Evolutionary conservation across 2,797 vertebrate genomes (phyloP), one percentile per base, ranked within the genome.

Genomic region (Philypnodon macrostomus): DNA sequence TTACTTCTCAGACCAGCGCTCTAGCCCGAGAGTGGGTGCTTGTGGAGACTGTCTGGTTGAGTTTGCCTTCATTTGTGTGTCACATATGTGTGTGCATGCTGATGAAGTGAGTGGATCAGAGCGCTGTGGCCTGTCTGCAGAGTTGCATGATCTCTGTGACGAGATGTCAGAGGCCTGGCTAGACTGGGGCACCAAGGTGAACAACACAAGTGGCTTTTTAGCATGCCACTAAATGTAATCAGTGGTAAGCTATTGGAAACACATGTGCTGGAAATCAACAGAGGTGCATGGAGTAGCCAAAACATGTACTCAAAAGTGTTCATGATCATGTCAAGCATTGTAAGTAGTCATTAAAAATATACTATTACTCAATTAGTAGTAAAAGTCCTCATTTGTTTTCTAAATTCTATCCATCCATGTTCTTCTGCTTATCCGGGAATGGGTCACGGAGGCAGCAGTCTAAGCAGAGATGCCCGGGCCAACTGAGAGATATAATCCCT

Each of bases 81-180:
- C 31, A 8, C 29, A 13, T 16, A 23, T 50, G 10, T 56, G 14
- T 50, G 51, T 73, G 73, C 69, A 78, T 75, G 53, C 36, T 58
- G 58, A 81, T 80, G 60, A 63, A 63, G 67, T 59, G 48, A 49
- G 74, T 54, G 62, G 60, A 69, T 81, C 83, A 77, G 54, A 70
- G 36, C 50, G 50, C 33, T 19, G 47, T 39, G 37, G 42, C 58
- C 71, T 66, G 72, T 80, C 75, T 70, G 58, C 56, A 74, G 58
- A 67, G 53, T n/a, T 72, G 58, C 47, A 18, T 75, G 84, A 85
- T 82, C 85, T 80, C 66, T 77, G 57, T 40, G 33, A 64, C 58
- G 58, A 54, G 39, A 58, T 69, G 75, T 85, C 84, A 81, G 66
- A 69, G 50, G 40, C 62, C 65, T 50, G 40, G 67, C 64, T 57